Evolutionary conservation across 2,888 invertebrate species (phyloP), one percentile per base, ranked within the genome.

Genomic region (Cheilosia pagana): DNA sequence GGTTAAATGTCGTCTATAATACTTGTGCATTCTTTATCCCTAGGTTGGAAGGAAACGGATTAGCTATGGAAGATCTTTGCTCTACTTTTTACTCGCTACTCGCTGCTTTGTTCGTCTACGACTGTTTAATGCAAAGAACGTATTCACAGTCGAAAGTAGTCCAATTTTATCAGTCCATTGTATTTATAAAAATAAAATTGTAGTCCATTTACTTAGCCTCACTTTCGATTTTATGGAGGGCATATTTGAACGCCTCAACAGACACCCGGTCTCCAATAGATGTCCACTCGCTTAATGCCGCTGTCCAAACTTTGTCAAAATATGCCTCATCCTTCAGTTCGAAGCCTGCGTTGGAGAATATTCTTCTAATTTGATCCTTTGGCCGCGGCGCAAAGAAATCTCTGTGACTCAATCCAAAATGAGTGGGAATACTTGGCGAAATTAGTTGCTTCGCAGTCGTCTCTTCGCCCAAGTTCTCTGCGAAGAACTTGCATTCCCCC

Each of bases 361-460:
- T 88, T 5, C 67, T 70, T 14, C 72, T 70, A 19, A 90, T 76
- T 55, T 90, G 88, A 1, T 87, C 87, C 19, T 88, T 89, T 3
- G 89, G 35, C 0, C 90, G 89, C 2, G 87, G 65, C 4, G 74
- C 3, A 3, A 87, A 48, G 48, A 89, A 90, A 48, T 90, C 91
- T n/a, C 87, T 88, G 1, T 87, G 87, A 2, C 71, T 71, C 10
- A 91, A 75, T 4, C 89, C 90, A 43, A 86, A 87, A 1, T 87
- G 55, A 12, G 78, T 48, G 0, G 88, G 78, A 41, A 89, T 85
- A 16, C 88, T 87, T 0, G 91, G 91, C 0, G 87, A 60, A 2
- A 90, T 63, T 0, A 90, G 82, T 55, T 89, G 88, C 72, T 87
- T 89, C 0, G 87, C 88, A 2, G 81, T 82, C 0, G 87, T 88